Evolutionary conservation across 2,113 vertebrate genomes (phyloP), one percentile per base, ranked within the genome.

Genomic region (Smithornis capensis): DNA sequence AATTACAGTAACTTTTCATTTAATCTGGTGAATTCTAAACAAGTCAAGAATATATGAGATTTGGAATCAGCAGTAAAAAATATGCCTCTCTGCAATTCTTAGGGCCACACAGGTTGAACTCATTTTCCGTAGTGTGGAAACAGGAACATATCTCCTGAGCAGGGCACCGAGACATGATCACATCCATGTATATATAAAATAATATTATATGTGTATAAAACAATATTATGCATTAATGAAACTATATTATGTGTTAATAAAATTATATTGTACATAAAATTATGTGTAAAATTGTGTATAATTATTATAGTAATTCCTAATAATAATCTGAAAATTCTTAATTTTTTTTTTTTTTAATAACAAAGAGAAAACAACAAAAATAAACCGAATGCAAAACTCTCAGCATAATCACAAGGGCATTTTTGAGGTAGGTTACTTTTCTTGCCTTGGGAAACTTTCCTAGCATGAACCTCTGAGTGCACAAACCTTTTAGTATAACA

Each of bases 1-100:
- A 95, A 96, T 96, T 96, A 92, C 69, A 68, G 90, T 47, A 94
- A 92, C 92, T 94, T 97, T 95, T 96, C 85, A 94, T 92, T 96
- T 94, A 94, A 95, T 87, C 86, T 95, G 94, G 89, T 22, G 0
- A 94, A 84, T 93, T 94, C 88, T 78, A 89, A 89, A 83, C 79
- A 96, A 94, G 59, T 92, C 83, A 90, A 96, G 83, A 83, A 96
- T 95, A 96, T 96, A 88, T 95, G 76, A 86, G 90, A 70, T 56
- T 42, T 95, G 90, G 83, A 96, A 93, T 94, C 70, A 42, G 84
- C 68, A 94, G 74, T 85, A 87, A 94, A 95, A 92, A 80, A 63
- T 91, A 70, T 10, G 67, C 38, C 47, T 88, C 87, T 95, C 85
- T 88, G 88, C 90, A 79, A 82, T 93, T 93, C 85, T 96, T 68